Percentiles rank a stretch among this genome's conserved stretches.
Evolutionary conservation across 2,113 vertebrate genomes (phyloP).

Genomic region (Petrocephalus zakoni): DNA sequence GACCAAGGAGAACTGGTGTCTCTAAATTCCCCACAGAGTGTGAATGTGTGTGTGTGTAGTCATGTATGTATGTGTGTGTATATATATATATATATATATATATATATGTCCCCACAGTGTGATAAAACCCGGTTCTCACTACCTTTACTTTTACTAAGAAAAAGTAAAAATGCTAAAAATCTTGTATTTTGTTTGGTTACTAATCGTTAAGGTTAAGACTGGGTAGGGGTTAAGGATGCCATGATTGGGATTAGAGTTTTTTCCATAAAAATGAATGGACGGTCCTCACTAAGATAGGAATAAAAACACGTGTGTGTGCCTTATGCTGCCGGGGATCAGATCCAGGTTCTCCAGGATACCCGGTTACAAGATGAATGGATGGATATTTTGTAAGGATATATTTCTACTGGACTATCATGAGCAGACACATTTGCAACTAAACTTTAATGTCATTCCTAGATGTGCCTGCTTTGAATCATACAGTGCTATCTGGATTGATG

Average conservation of each 20-base stretch:
- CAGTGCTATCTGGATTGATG: background rate
- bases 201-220: too few relatives aligned
- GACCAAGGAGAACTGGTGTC: background rate
- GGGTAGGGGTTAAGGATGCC: too few relatives aligned
- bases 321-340: background rate
- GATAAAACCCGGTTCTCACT: too few relatives aligned
- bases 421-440: background rate
- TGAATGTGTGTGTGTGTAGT: background rate
- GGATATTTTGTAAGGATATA: background rate
- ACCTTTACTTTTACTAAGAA: too few relatives aligned
- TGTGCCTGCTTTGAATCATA: background rate
- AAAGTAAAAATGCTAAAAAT: too few relatives aligned
- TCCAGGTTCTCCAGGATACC: background rate
- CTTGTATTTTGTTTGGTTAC: too few relatives aligned
- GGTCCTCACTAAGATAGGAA: too few relatives aligned
- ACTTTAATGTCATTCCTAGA: background rate
- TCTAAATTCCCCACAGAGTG: background rate
- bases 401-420: background rate
- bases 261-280: too few relatives aligned
- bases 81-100: too few relatives aligned
- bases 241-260: too few relatives aligned
- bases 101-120: too few relatives aligned
- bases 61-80: too few relatives aligned
- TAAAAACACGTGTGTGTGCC: background rate
- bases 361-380: background rate